Evolutionary conservation across 2,888 invertebrate species (phyloP).

Genomic region (Zonitis immaculata): DNA sequence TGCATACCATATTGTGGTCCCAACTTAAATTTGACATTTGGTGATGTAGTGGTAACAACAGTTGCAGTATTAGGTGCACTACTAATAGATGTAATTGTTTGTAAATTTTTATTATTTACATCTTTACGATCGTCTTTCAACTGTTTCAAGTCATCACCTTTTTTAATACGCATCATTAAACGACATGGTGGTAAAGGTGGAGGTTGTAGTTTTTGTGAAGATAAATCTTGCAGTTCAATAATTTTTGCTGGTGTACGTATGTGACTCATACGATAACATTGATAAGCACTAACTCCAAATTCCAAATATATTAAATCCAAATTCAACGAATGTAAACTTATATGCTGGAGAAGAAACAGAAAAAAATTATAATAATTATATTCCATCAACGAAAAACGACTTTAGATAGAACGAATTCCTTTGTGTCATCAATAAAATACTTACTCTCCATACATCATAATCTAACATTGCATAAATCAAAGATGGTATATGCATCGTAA

Average conservation of each 20-base stretch:
- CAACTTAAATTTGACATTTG: conserved; percentile 39
- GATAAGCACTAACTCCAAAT: conserved; percentile 69
- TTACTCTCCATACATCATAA: conserved; percentile 69
- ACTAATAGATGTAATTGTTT: not conserved
- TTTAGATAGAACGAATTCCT: too few species aligned
- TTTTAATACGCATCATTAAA: conserved; percentile 22
- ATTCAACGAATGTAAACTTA: conserved; percentile 62
- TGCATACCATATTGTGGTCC: conserved; percentile 52
- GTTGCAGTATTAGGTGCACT: not conserved
- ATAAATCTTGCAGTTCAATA: conserved; percentile 63
- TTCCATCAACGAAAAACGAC: too few species aligned
- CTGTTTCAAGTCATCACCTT: conserved; percentile 36
- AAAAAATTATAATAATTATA: conserved; percentile 12
- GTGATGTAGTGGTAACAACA: conserved; percentile 24
- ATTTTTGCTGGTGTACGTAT: conserved; percentile 67
- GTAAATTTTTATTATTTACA: conserved; percentile 15
- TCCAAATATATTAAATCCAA: conserved; percentile 63
- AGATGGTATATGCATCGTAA: conserved; percentile 67
- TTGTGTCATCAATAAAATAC: too few species aligned
- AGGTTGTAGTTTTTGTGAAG: conserved; percentile 49
- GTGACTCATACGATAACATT: conserved; percentile 77
- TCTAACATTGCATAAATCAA: conserved; percentile 65
- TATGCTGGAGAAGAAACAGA: conserved; percentile 54
- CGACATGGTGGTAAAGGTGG: conserved; percentile 50
- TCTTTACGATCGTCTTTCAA: conserved; percentile 47